These are phyloP conservation scores for Pogonocichla stellata DNA, from an alignment of 2,113 vertebrate genomes.

Conservation along the genomic window DNA sequence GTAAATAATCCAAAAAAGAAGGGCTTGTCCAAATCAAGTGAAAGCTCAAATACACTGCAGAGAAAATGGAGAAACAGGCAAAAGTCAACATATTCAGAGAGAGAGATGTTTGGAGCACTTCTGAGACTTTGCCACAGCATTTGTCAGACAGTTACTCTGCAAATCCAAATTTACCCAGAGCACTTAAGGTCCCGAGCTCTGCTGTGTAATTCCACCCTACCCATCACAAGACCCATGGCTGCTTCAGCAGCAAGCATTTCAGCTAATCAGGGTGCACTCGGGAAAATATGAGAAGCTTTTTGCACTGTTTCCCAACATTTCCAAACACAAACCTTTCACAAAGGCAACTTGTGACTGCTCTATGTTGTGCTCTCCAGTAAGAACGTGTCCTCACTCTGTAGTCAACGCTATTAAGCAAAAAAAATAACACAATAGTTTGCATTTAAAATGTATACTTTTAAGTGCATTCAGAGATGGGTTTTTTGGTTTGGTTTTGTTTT, in stretches of 20 bases:
- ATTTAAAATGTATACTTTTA: constrained; percentile 23
- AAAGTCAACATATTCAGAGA: not conserved
- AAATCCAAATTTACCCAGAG: not conserved
- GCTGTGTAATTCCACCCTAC: not conserved
- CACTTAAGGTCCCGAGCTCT: not conserved
- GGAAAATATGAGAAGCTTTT: not conserved
- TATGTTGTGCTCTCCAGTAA: not conserved
- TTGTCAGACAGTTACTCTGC: not conserved
- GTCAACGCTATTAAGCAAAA: not conserved
- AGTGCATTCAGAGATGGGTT: not conserved
- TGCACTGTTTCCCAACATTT: not conserved
- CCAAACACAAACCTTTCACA: not conserved
- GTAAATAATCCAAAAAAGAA: not conserved
- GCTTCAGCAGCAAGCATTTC: not conserved
- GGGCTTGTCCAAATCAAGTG: not conserved
- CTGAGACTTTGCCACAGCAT: not conserved
- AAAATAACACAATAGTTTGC: not conserved
- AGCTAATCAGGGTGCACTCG: not conserved
- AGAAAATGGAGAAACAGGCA: not conserved
- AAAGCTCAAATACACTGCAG: not conserved
- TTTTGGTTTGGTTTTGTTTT: not conserved
- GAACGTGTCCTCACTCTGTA: not conserved
- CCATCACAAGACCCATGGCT: not conserved
- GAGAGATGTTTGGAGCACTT: not conserved
- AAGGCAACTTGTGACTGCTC: not conserved